Percentiles rank a stretch among this genome's conserved stretches.
Conservation (phyloP, 2,797 vertebrate species). For the Manis pentadactyla region DNA sequence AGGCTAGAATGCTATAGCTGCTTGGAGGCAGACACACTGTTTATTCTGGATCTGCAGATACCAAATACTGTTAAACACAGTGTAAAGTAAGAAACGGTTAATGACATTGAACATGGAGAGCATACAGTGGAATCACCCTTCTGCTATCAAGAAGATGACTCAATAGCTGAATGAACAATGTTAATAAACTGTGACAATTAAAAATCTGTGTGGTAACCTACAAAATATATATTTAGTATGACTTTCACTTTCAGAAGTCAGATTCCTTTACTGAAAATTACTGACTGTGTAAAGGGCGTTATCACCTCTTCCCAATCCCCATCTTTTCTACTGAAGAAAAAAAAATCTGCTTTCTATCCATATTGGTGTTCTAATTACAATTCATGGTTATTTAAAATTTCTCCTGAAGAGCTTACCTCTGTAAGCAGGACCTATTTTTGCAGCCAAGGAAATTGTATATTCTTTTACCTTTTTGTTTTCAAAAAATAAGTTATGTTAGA, state of each 20-base stretch:
- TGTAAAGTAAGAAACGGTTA: not conserved
- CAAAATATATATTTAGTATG: not conserved
- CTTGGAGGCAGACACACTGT: not conserved
- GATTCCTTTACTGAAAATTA: constrained; percentile 13
- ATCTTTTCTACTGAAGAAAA: not conserved
- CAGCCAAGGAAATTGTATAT: not conserved
- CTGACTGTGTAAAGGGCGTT: not conserved
- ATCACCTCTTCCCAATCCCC: not conserved
- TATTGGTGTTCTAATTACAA: not conserved
- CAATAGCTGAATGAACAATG: not conserved
- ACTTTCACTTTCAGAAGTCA: constrained; percentile 39
- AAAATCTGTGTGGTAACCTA: not conserved
- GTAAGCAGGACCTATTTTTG: constrained; percentile 27
- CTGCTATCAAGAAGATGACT: not conserved
- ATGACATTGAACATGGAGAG: not conserved
- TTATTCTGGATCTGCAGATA: not conserved
- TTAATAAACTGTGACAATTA: constrained; percentile 41
- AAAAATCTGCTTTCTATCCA: not conserved
- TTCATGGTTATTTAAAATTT: constrained; percentile 43
- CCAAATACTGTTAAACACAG: not conserved
- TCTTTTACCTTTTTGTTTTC: constrained; percentile 55
- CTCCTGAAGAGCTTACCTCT: not conserved
- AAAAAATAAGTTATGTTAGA: constrained; percentile 43
- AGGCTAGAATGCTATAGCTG: not conserved
- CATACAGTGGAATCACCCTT: not conserved